A percentile compares a stretch with the other conserved stretches of the same genome.
These are phyloP conservation scores for Martes martes DNA, from an alignment of 2,113 vertebrate genomes.

Conservation along the genomic window DNA sequence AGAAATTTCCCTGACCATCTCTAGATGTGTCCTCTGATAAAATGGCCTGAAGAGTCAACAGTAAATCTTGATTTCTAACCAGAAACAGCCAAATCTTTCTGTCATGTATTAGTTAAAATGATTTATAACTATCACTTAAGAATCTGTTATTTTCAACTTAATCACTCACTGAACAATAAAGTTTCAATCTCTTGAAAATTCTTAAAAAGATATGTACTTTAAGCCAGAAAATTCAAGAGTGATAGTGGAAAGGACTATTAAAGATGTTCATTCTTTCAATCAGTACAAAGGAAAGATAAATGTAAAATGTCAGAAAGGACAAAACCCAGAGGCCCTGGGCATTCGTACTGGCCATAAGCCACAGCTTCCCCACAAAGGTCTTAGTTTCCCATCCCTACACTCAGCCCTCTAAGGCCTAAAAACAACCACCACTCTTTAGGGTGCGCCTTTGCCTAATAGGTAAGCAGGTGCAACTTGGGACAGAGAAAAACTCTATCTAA, in stretches of 20 bases:
- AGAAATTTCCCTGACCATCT: background rate
- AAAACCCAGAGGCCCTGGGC: background rate
- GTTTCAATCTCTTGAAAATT: background rate
- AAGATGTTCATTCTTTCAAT: background rate
- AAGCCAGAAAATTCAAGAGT: background rate
- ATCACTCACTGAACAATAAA: background rate
- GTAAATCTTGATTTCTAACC: background rate
- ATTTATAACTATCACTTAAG: background rate
- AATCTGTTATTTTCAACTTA: background rate
- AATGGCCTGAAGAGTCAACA: background rate
- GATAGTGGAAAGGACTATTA: background rate
- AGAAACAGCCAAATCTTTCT: background rate
- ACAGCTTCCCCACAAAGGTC: background rate
- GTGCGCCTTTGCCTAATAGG: background rate
- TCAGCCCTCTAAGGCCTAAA: background rate
- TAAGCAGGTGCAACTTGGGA: background rate
- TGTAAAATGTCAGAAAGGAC: background rate
- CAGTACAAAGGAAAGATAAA: background rate
- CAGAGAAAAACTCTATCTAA: background rate
- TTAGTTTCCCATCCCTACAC: background rate
- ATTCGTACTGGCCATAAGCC: background rate
- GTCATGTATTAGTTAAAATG: background rate
- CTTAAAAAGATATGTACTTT: background rate
- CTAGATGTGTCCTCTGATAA: background rate
- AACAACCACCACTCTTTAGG: background rate